phyloP scores from a whole-genome alignment of 1,140 invertebrate genomes.

The Drosophila dunni region DNA sequence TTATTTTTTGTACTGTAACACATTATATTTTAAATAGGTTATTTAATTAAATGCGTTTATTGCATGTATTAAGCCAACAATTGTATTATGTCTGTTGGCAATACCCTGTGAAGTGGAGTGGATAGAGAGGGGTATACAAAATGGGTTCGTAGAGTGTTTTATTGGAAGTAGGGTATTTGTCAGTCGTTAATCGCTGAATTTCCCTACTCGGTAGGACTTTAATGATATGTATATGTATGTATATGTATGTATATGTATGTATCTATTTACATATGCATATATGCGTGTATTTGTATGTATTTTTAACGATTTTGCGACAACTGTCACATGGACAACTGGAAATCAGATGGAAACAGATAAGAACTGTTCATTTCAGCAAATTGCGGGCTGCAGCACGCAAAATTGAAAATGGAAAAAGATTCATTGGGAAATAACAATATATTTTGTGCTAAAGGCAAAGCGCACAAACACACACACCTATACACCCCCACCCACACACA shows the following conservation, averaged over 20 bases:
- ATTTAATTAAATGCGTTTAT: conserved; percentile 73
- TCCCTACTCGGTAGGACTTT: background rate
- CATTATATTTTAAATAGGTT: conserved; percentile 70
- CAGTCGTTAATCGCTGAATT: background rate
- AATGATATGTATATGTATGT: conserved; percentile 8
- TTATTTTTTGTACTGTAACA: conserved; percentile 48
- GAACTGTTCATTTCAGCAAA: conserved; percentile 34
- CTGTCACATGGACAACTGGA: conserved; percentile 16
- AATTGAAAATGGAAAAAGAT: conserved; percentile 13
- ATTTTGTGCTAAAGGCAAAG: conserved; percentile 3
- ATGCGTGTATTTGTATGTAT: conserved; percentile 16
- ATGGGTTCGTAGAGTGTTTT: no score
- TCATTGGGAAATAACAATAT: conserved; percentile 21
- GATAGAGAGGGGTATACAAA: background rate
- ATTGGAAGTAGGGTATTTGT: background rate
- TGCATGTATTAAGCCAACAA: conserved; percentile 40
- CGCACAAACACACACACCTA: background rate
- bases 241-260: conserved; percentile 2
- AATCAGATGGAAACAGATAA: conserved; percentile 20
- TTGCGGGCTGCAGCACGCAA: conserved; percentile 29
- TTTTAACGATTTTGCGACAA: conserved; percentile 25
- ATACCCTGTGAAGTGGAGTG: conserved; percentile 5
- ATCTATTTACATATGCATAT: no score
- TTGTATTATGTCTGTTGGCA: conserved; percentile 35
- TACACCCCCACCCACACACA: background rate